These are phyloP conservation scores for Siphamia tubifer DNA, from an alignment of 2,113 vertebrate species.

Conservation along the genomic window DNA sequence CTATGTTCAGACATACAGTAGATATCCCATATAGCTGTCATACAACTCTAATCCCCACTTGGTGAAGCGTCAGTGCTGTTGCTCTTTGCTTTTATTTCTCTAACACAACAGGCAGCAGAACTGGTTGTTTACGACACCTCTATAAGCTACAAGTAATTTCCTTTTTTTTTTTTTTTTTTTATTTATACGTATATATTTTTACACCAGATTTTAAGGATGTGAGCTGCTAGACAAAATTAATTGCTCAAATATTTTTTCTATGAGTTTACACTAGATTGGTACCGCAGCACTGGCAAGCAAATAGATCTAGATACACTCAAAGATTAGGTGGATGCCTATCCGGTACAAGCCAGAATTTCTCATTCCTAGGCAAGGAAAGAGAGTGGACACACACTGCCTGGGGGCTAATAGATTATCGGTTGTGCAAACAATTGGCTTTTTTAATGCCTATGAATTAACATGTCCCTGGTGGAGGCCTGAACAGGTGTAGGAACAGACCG, in stretches of 20 bases:
- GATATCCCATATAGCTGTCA: slow-evolving; percentile 70
- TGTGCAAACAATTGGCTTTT: slow-evolving; percentile 83
- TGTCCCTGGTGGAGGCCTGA: slow-evolving; percentile 77
- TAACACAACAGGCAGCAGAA: slow-evolving; percentile 20
- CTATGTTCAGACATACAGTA: slow-evolving; percentile 45
- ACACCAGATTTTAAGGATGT: background rate
- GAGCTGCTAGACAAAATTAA: background rate
- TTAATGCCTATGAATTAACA: slow-evolving; percentile 86
- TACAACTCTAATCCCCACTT: slow-evolving; percentile 58
- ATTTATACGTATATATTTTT: background rate
- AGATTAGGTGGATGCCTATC: slow-evolving; percentile 68
- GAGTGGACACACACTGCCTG: slow-evolving; percentile 76
- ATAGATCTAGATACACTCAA: slow-evolving; percentile 48
- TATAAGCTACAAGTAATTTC: slow-evolving; percentile 1
- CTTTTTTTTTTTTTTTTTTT: too few species aligned
- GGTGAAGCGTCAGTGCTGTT: slow-evolving; percentile 43
- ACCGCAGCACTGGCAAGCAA: slow-evolving; percentile 31
- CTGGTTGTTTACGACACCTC: slow-evolving; percentile 10
- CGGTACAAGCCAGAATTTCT: slow-evolving; percentile 69
- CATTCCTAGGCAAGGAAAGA: slow-evolving; percentile 67
- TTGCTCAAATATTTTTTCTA: background rate
- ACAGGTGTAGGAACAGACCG: slow-evolving; percentile 78
- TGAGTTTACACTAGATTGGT: background rate
- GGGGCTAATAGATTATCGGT: slow-evolving; percentile 82
- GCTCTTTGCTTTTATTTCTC: slow-evolving; percentile 6